These are phyloP conservation scores for Erpornis zantholeuca DNA, from an alignment of 2,113 vertebrate genomes.

Conservation along the genomic window DNA sequence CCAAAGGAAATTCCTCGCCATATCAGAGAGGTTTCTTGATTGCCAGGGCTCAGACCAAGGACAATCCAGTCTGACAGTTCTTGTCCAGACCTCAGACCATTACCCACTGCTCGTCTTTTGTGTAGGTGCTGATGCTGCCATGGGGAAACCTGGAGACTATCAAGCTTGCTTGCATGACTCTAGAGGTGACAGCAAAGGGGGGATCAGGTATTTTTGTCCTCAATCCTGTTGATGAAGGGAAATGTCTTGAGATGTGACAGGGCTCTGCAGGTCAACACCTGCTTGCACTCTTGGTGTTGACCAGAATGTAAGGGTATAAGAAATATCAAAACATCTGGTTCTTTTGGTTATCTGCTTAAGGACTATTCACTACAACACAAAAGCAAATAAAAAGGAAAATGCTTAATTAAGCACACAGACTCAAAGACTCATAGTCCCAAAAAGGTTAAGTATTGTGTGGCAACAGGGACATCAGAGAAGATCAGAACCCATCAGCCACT, in stretches of 20 bases:
- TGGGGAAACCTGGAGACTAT: background rate
- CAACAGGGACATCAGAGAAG: background rate
- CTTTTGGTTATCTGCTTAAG: background rate
- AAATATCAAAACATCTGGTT: background rate
- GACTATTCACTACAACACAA: background rate
- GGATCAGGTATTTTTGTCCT: background rate
- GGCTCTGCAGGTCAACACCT: background rate
- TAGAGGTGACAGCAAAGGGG: background rate
- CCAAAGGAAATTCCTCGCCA: background rate
- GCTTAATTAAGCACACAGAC: background rate
- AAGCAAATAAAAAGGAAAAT: background rate
- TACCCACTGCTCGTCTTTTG: fast-evolving
- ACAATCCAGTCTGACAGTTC: too few species aligned
- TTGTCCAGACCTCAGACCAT: background rate
- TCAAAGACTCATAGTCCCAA: background rate
- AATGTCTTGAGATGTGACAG: fast-evolving
- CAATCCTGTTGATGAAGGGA: fast-evolving
- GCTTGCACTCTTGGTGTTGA: background rate
- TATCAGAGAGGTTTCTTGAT: background rate
- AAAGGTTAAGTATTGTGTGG: background rate
- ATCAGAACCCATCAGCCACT: background rate
- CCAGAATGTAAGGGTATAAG: background rate
- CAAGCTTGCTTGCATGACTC: background rate
- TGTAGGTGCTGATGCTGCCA: background rate
- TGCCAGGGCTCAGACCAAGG: background rate